Base-by-base conservation (phyloP, 2,113 vertebrate genomes). In the Vimba vimba region DNA sequence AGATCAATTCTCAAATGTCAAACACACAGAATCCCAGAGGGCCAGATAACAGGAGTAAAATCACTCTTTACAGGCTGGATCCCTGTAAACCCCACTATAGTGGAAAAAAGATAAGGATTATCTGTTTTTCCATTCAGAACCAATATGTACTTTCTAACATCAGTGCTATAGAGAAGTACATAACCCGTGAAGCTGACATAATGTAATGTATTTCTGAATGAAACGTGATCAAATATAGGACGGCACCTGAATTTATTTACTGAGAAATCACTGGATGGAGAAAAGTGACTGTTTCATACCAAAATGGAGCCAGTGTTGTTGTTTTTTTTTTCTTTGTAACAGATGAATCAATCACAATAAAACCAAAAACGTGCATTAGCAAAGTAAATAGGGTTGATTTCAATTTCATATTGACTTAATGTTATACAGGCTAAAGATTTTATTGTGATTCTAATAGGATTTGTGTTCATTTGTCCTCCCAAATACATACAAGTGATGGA, bases 1-100 rank as follows among this genome's bases (percentile, higher is more conserved):
- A 71, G 30, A 59, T 59, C 68, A 83, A 83, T 43, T 74, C 68
- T 83, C 52, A 73, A 83, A 83, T 36, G 68, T 55, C 52, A 59
- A 57, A 69, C 50, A 12, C 79, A 52, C 33, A 68, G 27, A 69
- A 66, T 50, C 80, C 60, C 68, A 83, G 68, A 73, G 7, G 45
- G 33, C 4, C 33, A 25, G 50, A 74, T 83, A 73, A 43, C 52
- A 59, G 50, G 6, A 59, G 52, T 23, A 23, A 59, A 59, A 73
- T 83, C 66, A 27, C 15, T 69, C 62, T 82, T 69, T 36, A 82
- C 45, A 2, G 19, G 0, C 4, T 12, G 5, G 27, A 69, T 52
- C 79, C 79, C 15, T 68, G 11, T 66, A 66, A 80, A 25, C 17
- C 66, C 30, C 30, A 39, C 30, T 25, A 36, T 30, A 39, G 68